Percentiles rank a stretch among this genome's conserved stretches.
These are phyloP conservation scores for Indicator maculatus DNA, from an alignment of 2,113 vertebrate species.

Conservation along the genomic window DNA sequence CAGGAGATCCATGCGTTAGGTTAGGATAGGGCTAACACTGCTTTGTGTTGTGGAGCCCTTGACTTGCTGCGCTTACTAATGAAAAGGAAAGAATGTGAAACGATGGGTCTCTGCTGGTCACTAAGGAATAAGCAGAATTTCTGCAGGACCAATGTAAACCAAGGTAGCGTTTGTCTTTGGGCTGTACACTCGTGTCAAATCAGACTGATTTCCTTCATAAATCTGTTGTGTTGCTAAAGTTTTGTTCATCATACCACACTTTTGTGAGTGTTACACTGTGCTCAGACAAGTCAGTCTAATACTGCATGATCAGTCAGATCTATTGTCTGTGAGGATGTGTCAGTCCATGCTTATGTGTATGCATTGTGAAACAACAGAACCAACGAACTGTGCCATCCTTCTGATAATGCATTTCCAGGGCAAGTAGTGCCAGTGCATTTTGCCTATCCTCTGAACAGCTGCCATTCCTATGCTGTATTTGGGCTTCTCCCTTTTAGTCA, in stretches of 20 bases:
- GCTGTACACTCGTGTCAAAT: neutral
- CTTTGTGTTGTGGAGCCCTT: neutral
- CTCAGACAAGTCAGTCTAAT: neutral
- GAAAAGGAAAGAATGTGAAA: neutral
- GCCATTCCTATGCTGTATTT: neutral
- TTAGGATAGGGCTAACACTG: neutral
- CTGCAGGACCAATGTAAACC: neutral
- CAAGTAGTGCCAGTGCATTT: neutral
- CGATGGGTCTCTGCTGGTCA: neutral
- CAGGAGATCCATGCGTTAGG: neutral
- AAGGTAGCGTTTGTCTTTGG: neutral
- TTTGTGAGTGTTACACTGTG: neutral
- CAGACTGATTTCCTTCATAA: neutral
- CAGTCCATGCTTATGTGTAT: neutral
- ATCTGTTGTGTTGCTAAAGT: neutral
- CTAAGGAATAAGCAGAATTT: neutral
- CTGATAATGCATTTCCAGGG: neutral
- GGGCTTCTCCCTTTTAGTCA: neutral
- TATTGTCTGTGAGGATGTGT: neutral
- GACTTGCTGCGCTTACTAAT: neutral
- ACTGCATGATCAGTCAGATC: neutral
- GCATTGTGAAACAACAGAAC: neutral
- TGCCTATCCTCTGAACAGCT: neutral
- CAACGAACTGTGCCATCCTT: neutral
- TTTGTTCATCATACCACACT: neutral